Evolutionary conservation across 2,888 invertebrate species (phyloP).

Genomic region (Drosophila maculinotata): DNA sequence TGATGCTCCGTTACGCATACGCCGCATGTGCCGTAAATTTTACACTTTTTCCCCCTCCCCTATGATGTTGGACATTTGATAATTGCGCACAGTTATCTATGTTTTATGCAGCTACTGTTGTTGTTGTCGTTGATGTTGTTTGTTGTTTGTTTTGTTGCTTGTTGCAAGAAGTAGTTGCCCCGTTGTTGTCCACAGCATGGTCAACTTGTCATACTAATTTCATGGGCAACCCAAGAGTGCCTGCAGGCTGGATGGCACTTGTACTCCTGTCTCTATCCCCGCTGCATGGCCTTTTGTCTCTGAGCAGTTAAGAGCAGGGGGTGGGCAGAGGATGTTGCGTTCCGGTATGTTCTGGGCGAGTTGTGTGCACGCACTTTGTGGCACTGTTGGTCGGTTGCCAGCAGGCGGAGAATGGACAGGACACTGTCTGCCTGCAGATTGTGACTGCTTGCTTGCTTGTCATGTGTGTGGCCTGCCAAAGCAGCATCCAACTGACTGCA

Average conservation of each 20-base stretch:
- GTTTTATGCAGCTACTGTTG: slow-evolving; percentile 24
- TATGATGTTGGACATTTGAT: slow-evolving; percentile 54
- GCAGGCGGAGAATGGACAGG: slow-evolving; percentile 13
- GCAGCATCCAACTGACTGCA: slow-evolving; percentile 65
- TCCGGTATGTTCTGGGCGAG: slow-evolving; percentile 2
- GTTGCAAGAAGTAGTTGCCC: slow-evolving; percentile 23
- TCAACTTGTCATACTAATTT: slow-evolving; percentile 77
- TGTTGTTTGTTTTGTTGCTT: slow-evolving; percentile 22
- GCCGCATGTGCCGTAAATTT: slow-evolving; percentile 34
- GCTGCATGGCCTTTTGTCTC: slow-evolving; percentile 39
- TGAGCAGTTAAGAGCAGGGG: not conserved
- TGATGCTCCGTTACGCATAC: slow-evolving; percentile 57
- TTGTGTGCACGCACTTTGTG: slow-evolving; percentile 36
- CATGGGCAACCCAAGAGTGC: slow-evolving; percentile 34
- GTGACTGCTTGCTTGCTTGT: slow-evolving; percentile 23
- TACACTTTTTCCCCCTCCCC: slow-evolving; percentile 7
- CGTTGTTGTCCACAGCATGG: slow-evolving; percentile 52
- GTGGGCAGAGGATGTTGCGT: not conserved
- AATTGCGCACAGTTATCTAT: slow-evolving; percentile 51
- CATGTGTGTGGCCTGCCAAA: slow-evolving; percentile 54
- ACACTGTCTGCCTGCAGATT: slow-evolving; percentile 31
- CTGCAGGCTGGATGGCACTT: slow-evolving; percentile 10
- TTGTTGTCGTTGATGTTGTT: slow-evolving; percentile 29
- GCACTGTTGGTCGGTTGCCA: slow-evolving; percentile 39
- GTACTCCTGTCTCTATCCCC: slow-evolving; percentile 16